Base-by-base conservation (phyloP, 2,888 invertebrate species). In the Agonopterix arenella region DNA sequence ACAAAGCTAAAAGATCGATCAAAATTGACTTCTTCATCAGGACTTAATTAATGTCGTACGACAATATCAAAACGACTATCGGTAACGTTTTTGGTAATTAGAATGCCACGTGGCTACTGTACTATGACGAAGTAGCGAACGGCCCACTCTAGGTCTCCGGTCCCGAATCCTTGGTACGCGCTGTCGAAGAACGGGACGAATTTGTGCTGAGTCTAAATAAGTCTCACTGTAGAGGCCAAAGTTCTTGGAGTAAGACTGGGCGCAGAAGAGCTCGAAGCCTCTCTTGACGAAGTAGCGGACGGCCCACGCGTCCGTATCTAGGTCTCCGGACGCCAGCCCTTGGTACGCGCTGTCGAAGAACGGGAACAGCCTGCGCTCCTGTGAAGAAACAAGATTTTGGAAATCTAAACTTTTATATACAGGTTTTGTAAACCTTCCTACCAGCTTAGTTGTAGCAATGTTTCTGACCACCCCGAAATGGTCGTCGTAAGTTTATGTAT, bases 221-320 rank as follows among this genome's bases (percentile, higher is more conserved):
- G 13, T 48, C n/a, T 13, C 76, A 96, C 97, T 98, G 89, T 99
- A 99, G 4, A 99, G 91, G n/a, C 99, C 99, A 86, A 99, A 99
- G 89, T 99, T 99, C 89, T 99, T 99, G 49, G 99, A 98, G 88
- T 98, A 99, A 9, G 98, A 98, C 86, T 99, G 99, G 2, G 98
- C 94, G 72, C 96, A 95, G 58, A 99, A 90, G 48, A 98, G 90
- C 83, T 99, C 99, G 77, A 98, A 95, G 42, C 97, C 98, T 51
- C 93, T 90, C 53, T 93, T 84, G 2, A 94, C 95, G 86, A 99
- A 98, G 82, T 96, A 94, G 44, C 98, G 93, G 50, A 98, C 95
- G 36, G 98, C 94, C 92, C 93, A 96, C 45, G 98, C 97, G 91
- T 99, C 99, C 54, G 91, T 91, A 66, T 96, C 97, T 37, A 98